phyloP scores from a whole-genome alignment of 2,888 invertebrate species.

The Oscheius sp. region DNA sequence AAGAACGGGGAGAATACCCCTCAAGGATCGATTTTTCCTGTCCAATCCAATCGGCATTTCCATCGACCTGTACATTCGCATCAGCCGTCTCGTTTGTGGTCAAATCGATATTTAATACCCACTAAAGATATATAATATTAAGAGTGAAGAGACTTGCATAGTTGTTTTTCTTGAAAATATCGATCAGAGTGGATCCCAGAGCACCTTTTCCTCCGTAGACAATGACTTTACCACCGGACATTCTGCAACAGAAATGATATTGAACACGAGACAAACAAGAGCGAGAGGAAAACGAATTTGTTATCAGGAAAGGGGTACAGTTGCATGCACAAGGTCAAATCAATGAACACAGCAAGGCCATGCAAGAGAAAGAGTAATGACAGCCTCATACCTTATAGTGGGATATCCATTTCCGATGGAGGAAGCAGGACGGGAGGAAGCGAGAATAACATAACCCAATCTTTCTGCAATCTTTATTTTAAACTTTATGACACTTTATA shows the following conservation, averaged over 20 bases:
- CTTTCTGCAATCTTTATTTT: too few species aligned
- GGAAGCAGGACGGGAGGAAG: too few species aligned
- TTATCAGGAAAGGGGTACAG: background rate
- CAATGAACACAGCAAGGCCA: constrained; percentile 10
- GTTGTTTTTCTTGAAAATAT: constrained; percentile 86
- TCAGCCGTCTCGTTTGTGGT: constrained; percentile 86
- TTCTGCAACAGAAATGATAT: constrained; percentile 13
- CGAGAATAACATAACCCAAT: too few species aligned
- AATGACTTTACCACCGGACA: constrained; percentile 75
- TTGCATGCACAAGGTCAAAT: constrained; percentile 12
- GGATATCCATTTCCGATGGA: constrained; percentile 20
- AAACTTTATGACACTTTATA: too few species aligned
- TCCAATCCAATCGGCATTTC: constrained; percentile 79
- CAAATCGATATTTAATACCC: constrained; percentile 90
- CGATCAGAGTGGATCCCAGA: constrained; percentile 86
- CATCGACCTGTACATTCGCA: constrained; percentile 85
- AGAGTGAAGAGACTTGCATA: constrained; percentile 83
- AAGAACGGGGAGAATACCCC: constrained; percentile 38
- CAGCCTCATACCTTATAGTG: constrained; percentile 11
- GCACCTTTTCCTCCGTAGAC: constrained; percentile 96
- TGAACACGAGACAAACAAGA: too few species aligned
- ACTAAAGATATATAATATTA: constrained; percentile 73
- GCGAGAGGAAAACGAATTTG: too few species aligned
- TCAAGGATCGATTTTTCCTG: constrained; percentile 80
- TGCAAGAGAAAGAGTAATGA: background rate